Percentiles rank a stretch among this genome's conserved stretches.
Conservation (phyloP, 2,797 vertebrate genomes). For the Loris lydekkerianus region DNA sequence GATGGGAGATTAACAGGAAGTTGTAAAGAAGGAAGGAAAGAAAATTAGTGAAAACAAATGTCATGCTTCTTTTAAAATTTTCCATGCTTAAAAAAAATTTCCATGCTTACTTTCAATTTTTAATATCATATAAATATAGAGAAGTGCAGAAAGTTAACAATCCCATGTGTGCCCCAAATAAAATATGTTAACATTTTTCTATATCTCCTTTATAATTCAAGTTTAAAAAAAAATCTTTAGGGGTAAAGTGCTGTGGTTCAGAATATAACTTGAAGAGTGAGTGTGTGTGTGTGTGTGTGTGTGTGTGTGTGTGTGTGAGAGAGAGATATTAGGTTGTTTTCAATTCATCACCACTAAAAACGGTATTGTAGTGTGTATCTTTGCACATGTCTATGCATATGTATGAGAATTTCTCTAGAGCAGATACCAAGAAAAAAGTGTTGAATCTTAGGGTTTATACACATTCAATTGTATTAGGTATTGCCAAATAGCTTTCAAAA, state of each 20-base stretch:
- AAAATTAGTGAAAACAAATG: background rate
- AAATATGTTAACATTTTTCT: conserved; percentile 6
- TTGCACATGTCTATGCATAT: background rate
- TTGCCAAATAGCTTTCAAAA: conserved; percentile 40
- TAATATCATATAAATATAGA: conserved; percentile 28
- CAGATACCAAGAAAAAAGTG: conserved; percentile 39
- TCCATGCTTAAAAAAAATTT: background rate
- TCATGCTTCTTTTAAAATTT: conserved; percentile 1
- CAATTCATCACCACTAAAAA: background rate
- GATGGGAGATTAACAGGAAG: background rate
- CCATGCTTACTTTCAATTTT: conserved; percentile 20
- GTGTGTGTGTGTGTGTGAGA: background rate
- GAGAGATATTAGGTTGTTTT: background rate
- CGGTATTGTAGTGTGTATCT: background rate
- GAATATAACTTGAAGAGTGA: background rate
- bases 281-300: background rate
- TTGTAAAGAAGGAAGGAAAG: conserved; percentile 12
- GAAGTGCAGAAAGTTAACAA: conserved; percentile 48
- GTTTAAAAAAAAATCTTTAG: conserved; percentile 30
- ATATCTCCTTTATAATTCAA: conserved; percentile 1
- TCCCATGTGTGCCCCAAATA: background rate
- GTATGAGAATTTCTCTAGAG: background rate
- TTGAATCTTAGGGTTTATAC: background rate
- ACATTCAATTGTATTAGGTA: background rate
- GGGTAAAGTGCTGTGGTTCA: background rate